Base-by-base conservation (phyloP, 2,888 invertebrate species). In the Caenorhabditis becei region DNA sequence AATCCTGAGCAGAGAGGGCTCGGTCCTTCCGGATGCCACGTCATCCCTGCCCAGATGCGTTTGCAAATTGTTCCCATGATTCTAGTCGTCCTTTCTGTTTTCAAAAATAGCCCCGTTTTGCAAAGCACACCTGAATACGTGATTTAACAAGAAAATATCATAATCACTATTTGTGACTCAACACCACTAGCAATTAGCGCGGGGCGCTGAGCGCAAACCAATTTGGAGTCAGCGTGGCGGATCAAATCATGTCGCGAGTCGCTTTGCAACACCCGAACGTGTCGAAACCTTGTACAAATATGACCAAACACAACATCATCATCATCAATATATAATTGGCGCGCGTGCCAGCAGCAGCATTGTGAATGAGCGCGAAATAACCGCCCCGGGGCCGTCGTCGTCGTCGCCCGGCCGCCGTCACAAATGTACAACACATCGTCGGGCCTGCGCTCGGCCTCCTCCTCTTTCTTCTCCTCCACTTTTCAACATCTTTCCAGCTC, bases 281-380 rank as follows among this genome's bases (percentile, higher is more conserved):
- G 72, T 49, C 49, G 18, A 53, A 74, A 58, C 65, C 58, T 66
- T 51, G 65, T 66, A 74, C 51, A 74, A 65, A 74, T 59, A 65
- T 59, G 56, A 20, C 58, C 49, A 74, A 58, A 74, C 41, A 74
- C 69, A 77, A 69, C 77, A 77, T 78, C 70, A 79, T 65, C 69
- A 70, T 79, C 79, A 74, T 80, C 72, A 80, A 80, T 80, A 80
- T 74, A 80, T 80, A 80, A 80, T 80, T 80, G 79, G 69, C 54
- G 71, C 65, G 54, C 65, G 74, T 74, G 66, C 74, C 74, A 74
- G 23, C 65, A 71, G 37, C 71, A 65, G 63, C 74, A 74, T 74
- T 74, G 58, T 65, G 74, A 66, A 66, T 74, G 74, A 74, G 66
- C 74, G 66, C 66, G 59, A 74, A 74, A 74, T 74, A 66, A 74